These are phyloP conservation scores for Lagorchestes hirsutus DNA, from an alignment of 2,797 vertebrate genomes.

Conservation along the genomic window DNA sequence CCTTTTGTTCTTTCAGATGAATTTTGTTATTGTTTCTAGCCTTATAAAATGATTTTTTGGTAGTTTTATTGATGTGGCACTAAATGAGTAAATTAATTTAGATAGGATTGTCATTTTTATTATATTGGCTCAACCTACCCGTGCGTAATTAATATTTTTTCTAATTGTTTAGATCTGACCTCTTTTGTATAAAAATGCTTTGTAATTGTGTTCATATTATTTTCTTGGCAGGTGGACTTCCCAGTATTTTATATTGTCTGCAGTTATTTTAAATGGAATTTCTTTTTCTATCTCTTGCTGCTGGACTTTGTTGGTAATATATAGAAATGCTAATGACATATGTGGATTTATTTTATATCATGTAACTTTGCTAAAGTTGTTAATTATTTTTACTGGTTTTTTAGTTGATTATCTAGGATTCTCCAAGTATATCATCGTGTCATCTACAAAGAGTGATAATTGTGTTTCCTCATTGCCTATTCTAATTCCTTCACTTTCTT, in stretches of 20 bases:
- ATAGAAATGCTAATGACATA: no score
- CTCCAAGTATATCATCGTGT: not conserved
- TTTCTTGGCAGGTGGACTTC: not conserved
- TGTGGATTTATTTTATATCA: no score
- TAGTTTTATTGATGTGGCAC: not conserved
- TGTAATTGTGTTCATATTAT: not conserved
- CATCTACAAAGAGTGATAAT: not conserved
- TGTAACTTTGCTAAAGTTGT: no score
- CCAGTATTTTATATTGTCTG: not conserved
- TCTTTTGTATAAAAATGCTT: not conserved
- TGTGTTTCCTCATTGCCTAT: not conserved
- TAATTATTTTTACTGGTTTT: not conserved
- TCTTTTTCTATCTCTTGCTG: no score
- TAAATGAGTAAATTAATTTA: not conserved
- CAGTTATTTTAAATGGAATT: not conserved
- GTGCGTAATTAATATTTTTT: not conserved
- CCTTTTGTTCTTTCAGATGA: not conserved
- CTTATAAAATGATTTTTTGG: not conserved
- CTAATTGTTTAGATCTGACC: not conserved
- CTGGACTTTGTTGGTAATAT: no score
- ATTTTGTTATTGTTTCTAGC: not conserved
- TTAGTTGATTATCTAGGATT: not conserved
- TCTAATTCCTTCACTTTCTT: not conserved
- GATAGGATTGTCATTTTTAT: not conserved
- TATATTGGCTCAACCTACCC: not conserved